phyloP scores from a whole-genome alignment of 2,888 invertebrate genomes.

The Apamea anceps region DNA sequence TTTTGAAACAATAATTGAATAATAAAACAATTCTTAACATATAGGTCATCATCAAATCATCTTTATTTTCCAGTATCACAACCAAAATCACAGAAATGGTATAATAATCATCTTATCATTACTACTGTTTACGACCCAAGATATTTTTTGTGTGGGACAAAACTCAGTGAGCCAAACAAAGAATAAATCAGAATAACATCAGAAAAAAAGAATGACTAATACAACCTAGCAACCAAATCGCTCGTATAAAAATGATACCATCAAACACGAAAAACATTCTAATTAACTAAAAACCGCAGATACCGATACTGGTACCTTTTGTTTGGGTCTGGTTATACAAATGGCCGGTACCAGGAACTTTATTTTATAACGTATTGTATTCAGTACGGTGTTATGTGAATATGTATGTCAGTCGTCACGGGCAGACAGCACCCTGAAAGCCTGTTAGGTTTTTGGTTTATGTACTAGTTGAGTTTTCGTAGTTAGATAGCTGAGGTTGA shows the following conservation, averaged over 20 bases:
- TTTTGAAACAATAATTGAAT: no score
- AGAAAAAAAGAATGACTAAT: background rate
- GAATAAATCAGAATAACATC: background rate
- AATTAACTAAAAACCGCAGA: background rate
- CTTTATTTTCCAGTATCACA: no score
- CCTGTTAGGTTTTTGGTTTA: background rate
- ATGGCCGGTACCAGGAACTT: background rate
- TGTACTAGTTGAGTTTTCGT: background rate
- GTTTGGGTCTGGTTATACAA: background rate
- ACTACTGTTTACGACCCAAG: background rate
- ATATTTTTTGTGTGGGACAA: no score
- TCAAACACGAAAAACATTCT: background rate
- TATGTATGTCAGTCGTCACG: constrained; percentile 12
- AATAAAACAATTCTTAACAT: no score
- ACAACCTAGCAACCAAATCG: background rate
- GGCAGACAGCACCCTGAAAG: constrained; percentile 10
- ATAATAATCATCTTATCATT: no score
- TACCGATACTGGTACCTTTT: background rate
- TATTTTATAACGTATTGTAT: constrained; percentile 7
- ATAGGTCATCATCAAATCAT: no score
- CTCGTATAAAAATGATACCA: background rate
- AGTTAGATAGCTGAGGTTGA: background rate
- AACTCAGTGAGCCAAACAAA: no score
- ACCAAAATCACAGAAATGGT: no score
- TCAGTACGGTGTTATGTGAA: background rate